Evolutionary conservation across 2,113 vertebrate genomes (phyloP).

Genomic region (Clarias macrocephalus): DNA sequence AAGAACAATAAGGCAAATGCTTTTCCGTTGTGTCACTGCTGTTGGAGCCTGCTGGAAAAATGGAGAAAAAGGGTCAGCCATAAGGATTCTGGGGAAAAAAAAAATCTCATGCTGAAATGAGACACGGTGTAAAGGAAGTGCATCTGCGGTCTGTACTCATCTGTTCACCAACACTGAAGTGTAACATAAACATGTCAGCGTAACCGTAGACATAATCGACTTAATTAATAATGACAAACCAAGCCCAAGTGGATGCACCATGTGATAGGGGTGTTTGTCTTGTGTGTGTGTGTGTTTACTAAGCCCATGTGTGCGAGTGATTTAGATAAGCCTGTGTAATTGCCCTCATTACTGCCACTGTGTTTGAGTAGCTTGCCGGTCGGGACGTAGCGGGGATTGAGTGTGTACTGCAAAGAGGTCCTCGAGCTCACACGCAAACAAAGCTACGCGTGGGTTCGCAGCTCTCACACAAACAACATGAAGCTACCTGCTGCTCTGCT

Average conservation of each 20-base stretch:
- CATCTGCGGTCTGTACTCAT: background rate
- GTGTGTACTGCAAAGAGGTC: constrained; percentile 4
- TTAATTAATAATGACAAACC: constrained; percentile 39
- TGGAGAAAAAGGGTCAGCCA: background rate
- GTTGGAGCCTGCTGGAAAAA: background rate
- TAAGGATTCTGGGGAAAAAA: background rate
- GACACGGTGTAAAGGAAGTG: too few species aligned
- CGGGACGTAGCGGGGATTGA: constrained; percentile 46
- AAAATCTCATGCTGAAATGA: background rate
- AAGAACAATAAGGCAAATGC: background rate
- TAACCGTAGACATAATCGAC: constrained; percentile 40
- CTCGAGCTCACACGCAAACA: constrained; percentile 33
- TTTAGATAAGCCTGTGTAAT: constrained; percentile 62
- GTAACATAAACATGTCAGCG: constrained; percentile 36
- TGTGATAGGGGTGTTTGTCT: constrained; percentile 37
- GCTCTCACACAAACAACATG: constrained; percentile 11
- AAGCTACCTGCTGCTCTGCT: background rate
- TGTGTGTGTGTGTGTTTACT: constrained; percentile 37
- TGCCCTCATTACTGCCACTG: constrained; percentile 58
- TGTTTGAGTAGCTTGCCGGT: constrained; percentile 54
- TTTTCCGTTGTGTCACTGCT: background rate
- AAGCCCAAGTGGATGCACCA: constrained; percentile 40
- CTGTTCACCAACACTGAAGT: background rate
- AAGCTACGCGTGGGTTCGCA: background rate
- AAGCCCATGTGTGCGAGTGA: constrained; percentile 52